Evolutionary conservation across 2,797 vertebrate species (phyloP).

Genomic region (Ceyx erithaca): DNA sequence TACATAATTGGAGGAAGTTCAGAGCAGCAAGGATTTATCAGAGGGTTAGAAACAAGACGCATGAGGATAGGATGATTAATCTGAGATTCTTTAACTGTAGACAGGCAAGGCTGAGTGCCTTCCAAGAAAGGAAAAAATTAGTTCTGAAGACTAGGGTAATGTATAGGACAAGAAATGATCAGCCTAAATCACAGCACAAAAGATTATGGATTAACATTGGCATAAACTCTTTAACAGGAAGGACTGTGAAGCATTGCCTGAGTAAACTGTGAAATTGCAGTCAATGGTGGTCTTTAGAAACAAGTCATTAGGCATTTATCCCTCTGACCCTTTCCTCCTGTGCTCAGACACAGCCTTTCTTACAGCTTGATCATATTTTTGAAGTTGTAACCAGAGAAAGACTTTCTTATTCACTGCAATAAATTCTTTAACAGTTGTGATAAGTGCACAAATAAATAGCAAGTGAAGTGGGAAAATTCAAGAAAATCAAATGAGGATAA

Average conservation of each 20-base stretch:
- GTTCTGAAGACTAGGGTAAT: not conserved
- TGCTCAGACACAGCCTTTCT: not conserved
- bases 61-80: not conserved
- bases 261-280: not conserved
- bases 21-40: not conserved
- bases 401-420: not conserved
- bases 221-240: not conserved
- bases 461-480: not conserved
- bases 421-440: not conserved
- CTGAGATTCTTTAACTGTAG: not conserved
- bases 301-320: not conserved
- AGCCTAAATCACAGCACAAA: not conserved
- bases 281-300: not conserved
- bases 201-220: not conserved
- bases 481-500: not conserved
- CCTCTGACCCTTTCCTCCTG: not conserved
- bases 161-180: not conserved
- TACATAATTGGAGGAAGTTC: not conserved
- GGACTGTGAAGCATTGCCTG: not conserved
- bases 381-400: not conserved
- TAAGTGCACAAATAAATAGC: not conserved
- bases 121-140: not conserved
- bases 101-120: not conserved
- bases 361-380: not conserved
- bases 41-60: not conserved